phyloP scores from a whole-genome alignment of 2,797 vertebrate species.

The Cercopithecus diana region DNA sequence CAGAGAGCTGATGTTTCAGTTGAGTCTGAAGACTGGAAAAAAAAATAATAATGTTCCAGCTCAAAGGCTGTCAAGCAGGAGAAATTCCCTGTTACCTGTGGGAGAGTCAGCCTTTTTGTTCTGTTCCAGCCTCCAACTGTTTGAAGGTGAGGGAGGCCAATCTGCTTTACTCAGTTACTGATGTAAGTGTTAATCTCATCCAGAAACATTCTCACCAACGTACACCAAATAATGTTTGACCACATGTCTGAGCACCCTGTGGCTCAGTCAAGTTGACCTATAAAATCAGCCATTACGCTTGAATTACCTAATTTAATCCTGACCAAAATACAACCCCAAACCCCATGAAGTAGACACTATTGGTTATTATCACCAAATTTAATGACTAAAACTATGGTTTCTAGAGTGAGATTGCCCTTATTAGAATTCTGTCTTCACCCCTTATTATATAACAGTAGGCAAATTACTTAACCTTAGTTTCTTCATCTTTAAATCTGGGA shows the following conservation, averaged over 20 bases:
- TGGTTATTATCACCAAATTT: slow-evolving; percentile 9
- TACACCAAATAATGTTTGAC: neutral
- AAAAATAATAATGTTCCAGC: neutral
- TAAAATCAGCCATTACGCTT: neutral
- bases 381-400: neutral
- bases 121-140: neutral
- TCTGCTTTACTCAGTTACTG: neutral
- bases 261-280: neutral
- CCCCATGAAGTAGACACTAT: neutral
- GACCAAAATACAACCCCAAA: neutral
- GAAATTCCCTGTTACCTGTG: neutral
- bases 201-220: neutral
- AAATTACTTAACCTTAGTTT: neutral
- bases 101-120: neutral
- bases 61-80: neutral
- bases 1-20: neutral
- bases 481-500: neutral
- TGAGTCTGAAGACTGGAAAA: neutral
- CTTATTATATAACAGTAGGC: neutral
- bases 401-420: neutral
- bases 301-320: slow-evolving; percentile 25
- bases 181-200: neutral
- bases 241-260: neutral
- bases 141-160: neutral
- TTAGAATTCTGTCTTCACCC: neutral